Evolutionary conservation across 2,888 invertebrate species (phyloP), one percentile per base, ranked within the genome.

Genomic region (Drosophila melanosoma): DNA sequence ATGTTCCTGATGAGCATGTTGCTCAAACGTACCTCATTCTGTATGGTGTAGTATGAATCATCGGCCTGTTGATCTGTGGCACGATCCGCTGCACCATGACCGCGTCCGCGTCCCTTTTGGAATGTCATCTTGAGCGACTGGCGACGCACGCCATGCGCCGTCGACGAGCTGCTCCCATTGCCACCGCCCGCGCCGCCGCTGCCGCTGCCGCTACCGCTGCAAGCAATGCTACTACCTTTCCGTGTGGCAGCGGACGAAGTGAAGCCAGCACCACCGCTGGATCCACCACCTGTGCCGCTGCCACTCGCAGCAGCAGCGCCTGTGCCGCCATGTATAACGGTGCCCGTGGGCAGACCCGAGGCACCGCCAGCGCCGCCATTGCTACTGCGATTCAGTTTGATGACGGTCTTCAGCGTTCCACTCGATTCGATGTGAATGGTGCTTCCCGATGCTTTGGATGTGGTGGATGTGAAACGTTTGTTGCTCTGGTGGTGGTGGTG

Each of bases 361-460:
- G 71, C 76, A 8, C 83, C 76, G 35, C 76, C 65, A 2, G 71
- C 62, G 10, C 86, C 87, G 29, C 88, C 81, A 33, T 83, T 90
- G 61, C 77, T 82, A 71, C 82, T 89, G 42, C 95, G 94, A 91
- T 95, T 96, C 77, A 97, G 93, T 93, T 97, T 96, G 84, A 97
- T 97, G 84, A 97, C 96, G 82, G 97, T 97, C 91, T 97, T 97
- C 77, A 97, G 92, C 0, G 97, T 97, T 45, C 97, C 97, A 3
- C 97, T 96, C 88, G 96, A 97, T 82, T 95, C 95, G 40, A 80
- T 68, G 48, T 87, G 89, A 1, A 71, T 32, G 83, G 90, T 69
- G 82, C 79, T 70, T n/a, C 70, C 51, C 1, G 23, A 45, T 15
- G 71, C 65, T n/a, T 91, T 90, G 32, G 60, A 73, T n/a, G 80